These are phyloP conservation scores for Metallyticus violacea DNA, from an alignment of 2,888 invertebrate genomes.

Conservation along the genomic window DNA sequence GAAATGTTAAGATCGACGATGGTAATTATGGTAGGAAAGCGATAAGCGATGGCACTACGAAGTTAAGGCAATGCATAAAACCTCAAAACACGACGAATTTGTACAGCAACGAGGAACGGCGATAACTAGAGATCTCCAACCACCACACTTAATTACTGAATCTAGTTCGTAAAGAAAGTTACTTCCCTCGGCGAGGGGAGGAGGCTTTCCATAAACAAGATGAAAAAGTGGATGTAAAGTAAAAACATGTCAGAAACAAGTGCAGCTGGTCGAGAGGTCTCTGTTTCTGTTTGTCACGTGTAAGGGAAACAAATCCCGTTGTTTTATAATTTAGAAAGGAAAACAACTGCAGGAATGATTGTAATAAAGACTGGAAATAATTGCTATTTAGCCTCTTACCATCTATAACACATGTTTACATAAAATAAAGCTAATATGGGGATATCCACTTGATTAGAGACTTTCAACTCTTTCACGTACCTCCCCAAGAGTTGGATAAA, in stretches of 20 bases:
- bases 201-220: not conserved
- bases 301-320: not conserved
- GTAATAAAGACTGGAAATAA: not conserved
- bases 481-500: no score
- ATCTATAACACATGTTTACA: no score
- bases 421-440: no score
- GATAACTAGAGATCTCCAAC: not conserved
- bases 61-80: not conserved
- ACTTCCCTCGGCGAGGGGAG: not conserved
- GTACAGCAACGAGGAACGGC: no score
- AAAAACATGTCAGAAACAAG: not conserved
- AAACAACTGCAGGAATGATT: not conserved
- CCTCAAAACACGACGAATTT: not conserved
- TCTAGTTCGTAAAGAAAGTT: not conserved
- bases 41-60: not conserved
- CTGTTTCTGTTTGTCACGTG: not conserved
- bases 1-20: not conserved
- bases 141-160: not conserved
- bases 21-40: not conserved
- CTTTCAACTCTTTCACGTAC: no score
- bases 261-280: not conserved
- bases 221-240: not conserved
- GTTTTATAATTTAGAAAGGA: not conserved
- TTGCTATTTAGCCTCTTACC: not conserved
- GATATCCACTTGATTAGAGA: no score